Conservation (phyloP, 2,797 vertebrate genomes). For the Bufotes viridis region DNA sequence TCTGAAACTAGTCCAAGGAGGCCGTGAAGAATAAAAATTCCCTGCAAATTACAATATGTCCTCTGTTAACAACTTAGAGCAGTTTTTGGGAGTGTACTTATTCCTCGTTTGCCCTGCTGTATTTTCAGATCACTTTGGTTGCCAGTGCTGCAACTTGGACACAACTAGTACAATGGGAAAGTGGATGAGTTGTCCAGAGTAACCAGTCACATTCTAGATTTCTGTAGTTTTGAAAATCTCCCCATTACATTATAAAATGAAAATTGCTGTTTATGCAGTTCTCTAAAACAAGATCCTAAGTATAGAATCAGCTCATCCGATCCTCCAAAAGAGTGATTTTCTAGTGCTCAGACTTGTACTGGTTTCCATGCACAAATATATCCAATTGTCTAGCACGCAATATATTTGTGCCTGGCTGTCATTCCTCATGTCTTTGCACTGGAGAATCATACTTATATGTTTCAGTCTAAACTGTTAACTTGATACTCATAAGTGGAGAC, state of each 20-base stretch:
- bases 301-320: no score
- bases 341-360: no score
- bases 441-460: no score
- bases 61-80: neutral
- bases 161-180: neutral
- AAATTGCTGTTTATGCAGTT: neutral
- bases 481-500: no score
- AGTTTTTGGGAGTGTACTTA: neutral
- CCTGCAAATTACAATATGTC: neutral
- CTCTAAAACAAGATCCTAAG: no score
- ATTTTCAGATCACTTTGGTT: neutral
- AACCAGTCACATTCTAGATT: neutral
- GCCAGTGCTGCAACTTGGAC: neutral
- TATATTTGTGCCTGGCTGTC: no score
- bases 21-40: neutral
- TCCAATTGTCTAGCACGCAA: no score
- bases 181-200: neutral
- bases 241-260: neutral
- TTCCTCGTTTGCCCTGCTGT: neutral
- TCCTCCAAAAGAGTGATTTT: no score
- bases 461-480: no score
- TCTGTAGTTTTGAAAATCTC: neutral
- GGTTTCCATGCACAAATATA: no score
- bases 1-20: neutral
- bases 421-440: no score